Percentiles rank a stretch among this genome's conserved stretches.
Conservation (phyloP, 1,140 invertebrate genomes). For the Polypedilum pembai region DNA sequence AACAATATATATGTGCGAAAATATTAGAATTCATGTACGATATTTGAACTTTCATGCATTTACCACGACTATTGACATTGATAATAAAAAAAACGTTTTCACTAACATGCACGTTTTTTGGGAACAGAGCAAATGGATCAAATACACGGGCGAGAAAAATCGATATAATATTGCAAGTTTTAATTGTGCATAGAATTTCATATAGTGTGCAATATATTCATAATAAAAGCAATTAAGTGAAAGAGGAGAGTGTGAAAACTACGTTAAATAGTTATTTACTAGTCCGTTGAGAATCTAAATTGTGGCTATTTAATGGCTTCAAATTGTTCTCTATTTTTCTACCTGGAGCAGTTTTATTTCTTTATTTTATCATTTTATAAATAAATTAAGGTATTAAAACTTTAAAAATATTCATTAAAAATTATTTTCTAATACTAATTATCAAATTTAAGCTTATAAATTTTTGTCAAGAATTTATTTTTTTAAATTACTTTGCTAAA, state of each 20-base stretch:
- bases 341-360: too few relatives aligned
- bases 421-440: too few relatives aligned
- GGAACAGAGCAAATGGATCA: too few relatives aligned
- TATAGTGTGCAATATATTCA: background rate
- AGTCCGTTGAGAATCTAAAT: background rate
- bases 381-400: too few relatives aligned
- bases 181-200: too few relatives aligned
- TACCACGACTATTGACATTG: background rate
- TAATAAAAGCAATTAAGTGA: background rate
- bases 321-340: background rate
- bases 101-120: too few relatives aligned
- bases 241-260: background rate
- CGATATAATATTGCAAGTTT: background rate
- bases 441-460: too few relatives aligned
- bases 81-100: background rate
- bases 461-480: too few relatives aligned
- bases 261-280: constrained; percentile 6
- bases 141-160: background rate
- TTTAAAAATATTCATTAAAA: too few relatives aligned
- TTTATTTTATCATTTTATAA: too few relatives aligned
- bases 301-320: constrained; percentile 11
- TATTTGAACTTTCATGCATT: constrained; percentile 7
- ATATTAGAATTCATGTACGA: background rate
- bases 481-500: too few relatives aligned
- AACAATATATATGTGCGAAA: background rate